Evolutionary conservation across 2,888 invertebrate species (phyloP).

Genomic region (Phyto melanocephala): DNA sequence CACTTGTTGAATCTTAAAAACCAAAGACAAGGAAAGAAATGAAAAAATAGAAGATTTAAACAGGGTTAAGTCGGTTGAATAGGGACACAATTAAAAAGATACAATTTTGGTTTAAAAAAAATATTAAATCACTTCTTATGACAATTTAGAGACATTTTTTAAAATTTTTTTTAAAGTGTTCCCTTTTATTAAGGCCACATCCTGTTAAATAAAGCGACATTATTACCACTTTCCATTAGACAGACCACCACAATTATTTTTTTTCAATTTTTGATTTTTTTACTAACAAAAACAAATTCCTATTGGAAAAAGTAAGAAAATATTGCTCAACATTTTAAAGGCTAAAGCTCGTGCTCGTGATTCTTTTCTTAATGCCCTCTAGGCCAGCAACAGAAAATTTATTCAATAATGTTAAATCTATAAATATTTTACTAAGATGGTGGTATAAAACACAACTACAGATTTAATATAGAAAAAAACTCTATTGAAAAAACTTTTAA

Average conservation of each 20-base stretch:
- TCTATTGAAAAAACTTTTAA: too few relatives aligned
- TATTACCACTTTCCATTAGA: neutral
- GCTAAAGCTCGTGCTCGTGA: too few relatives aligned
- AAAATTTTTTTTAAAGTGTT: neutral
- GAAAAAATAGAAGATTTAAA: neutral
- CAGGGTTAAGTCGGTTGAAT: neutral
- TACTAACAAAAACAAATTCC: neutral
- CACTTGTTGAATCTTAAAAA: constrained; percentile 53
- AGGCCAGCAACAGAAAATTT: constrained; percentile 2
- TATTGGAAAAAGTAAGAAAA: neutral
- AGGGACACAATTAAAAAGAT: neutral
- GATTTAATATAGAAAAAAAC: too few relatives aligned
- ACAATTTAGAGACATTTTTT: neutral
- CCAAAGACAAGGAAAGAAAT: neutral
- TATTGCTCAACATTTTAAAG: neutral
- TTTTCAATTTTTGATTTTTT: neutral
- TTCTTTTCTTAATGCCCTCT: neutral
- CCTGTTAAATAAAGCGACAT: neutral
- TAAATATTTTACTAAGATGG: constrained; percentile 16
- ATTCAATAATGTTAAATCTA: constrained; percentile 39
- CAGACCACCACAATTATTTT: neutral
- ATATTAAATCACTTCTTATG: neutral
- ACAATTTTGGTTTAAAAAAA: neutral
- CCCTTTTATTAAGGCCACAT: neutral
- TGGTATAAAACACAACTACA: neutral